Evolutionary conservation across 1,140 invertebrate genomes (phyloP).

Genomic region (Micrasema longulum): DNA sequence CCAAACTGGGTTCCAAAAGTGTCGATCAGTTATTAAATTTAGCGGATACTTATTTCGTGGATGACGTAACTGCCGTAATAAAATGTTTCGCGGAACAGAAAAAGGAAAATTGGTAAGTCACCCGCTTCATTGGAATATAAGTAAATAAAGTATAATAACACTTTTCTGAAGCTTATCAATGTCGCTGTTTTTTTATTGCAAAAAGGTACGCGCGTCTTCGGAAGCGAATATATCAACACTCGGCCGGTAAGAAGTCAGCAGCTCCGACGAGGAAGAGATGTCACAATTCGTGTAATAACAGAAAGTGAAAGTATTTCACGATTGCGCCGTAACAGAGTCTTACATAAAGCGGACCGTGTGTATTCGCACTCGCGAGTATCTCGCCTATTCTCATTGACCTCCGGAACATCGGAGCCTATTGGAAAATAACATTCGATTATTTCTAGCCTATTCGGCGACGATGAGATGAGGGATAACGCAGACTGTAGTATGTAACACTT

Average conservation of each 20-base stretch:
- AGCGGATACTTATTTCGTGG: slow-evolving; percentile 64
- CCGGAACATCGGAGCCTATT: too few relatives aligned
- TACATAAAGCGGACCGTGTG: slow-evolving; percentile 34
- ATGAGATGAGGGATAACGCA: too few relatives aligned
- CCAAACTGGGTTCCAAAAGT: slow-evolving; percentile 68
- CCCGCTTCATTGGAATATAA: slow-evolving; percentile 9
- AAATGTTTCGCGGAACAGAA: slow-evolving; percentile 65
- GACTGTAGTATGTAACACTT: too few relatives aligned
- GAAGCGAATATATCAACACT: too few relatives aligned
- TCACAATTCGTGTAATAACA: slow-evolving; percentile 43
- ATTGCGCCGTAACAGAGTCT: slow-evolving; percentile 32
- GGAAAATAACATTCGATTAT: too few relatives aligned
- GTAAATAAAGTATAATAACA: too few relatives aligned
- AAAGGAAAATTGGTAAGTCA: slow-evolving; percentile 65
- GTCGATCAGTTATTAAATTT: slow-evolving; percentile 64
- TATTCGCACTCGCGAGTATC: background rate
- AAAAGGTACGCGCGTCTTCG: too few relatives aligned
- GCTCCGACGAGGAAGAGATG: slow-evolving; percentile 21
- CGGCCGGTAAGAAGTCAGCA: too few relatives aligned
- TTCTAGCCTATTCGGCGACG: too few relatives aligned
- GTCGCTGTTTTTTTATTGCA: too few relatives aligned
- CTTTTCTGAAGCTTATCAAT: too few relatives aligned
- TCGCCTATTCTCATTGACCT: background rate
- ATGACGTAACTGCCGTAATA: slow-evolving; percentile 66
- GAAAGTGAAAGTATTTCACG: slow-evolving; percentile 40